phyloP scores from a whole-genome alignment of 2,888 invertebrate genomes.

The Fragum whitleyi region DNA sequence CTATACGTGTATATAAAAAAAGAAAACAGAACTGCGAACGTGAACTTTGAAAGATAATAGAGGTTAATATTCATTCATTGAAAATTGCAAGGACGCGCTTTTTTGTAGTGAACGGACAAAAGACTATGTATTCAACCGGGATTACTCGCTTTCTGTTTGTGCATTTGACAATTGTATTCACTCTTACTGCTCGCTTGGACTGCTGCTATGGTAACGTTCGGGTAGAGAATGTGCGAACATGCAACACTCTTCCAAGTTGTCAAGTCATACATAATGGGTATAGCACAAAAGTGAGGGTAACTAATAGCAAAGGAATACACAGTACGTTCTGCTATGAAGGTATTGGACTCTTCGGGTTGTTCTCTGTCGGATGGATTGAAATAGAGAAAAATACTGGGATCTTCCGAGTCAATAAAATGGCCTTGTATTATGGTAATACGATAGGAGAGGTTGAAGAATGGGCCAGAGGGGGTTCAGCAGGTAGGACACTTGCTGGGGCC shows the following conservation, averaged over 20 bases:
- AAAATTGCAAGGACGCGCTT: too few relatives aligned
- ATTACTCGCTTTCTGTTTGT: too few relatives aligned
- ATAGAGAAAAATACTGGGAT: background rate
- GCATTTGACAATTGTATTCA: too few relatives aligned
- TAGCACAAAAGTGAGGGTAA: background rate
- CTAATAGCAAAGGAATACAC: background rate
- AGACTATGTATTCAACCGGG: too few relatives aligned
- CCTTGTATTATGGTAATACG: background rate
- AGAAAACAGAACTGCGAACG: too few relatives aligned
- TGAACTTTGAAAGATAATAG: too few relatives aligned
- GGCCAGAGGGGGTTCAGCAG: background rate
- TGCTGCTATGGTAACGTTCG: too few relatives aligned
- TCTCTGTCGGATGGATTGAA: background rate
- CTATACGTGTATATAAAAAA: too few relatives aligned
- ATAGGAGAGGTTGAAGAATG: background rate
- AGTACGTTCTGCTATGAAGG: background rate
- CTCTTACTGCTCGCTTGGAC: too few relatives aligned
- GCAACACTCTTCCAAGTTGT: background rate
- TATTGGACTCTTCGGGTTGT: background rate
- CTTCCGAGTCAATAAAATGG: background rate
- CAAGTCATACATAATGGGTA: background rate
- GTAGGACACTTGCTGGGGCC: background rate
- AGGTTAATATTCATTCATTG: too few relatives aligned
- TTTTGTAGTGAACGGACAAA: too few relatives aligned
- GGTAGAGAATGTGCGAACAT: too few relatives aligned